phyloP scores from a whole-genome alignment of 2,888 invertebrate genomes.

The Campoplex capitator region DNA sequence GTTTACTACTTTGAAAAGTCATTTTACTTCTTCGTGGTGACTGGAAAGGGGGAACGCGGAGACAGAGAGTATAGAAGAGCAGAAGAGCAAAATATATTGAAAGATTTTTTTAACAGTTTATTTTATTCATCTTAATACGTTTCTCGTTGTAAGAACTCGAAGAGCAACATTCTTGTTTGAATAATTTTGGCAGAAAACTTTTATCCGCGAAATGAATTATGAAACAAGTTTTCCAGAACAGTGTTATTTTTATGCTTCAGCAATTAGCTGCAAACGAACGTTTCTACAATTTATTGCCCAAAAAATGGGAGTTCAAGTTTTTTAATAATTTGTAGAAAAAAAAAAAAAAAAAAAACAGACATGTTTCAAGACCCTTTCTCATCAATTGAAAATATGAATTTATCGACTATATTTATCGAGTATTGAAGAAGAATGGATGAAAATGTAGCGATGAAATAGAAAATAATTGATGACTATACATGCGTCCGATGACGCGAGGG shows the following conservation, averaged over 20 bases:
- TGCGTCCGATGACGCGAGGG: neutral
- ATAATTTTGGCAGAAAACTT: neutral
- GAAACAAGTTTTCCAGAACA: neutral
- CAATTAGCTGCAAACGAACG: neutral
- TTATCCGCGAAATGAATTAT: neutral
- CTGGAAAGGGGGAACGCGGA: constrained; percentile 6
- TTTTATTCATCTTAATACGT: neutral
- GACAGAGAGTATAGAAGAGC: neutral
- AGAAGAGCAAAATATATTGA: neutral
- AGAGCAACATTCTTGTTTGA: neutral
- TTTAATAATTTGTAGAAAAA: neutral
- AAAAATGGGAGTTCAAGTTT: neutral
- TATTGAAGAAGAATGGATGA: neutral
- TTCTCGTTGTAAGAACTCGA: neutral
- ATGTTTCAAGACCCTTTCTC: neutral
- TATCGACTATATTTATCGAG: neutral
- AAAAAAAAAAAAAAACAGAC: neutral
- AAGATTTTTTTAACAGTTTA: neutral
- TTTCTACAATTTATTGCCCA: neutral
- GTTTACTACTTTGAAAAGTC: constrained; percentile 44
- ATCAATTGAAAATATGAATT: neutral
- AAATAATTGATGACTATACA: neutral
- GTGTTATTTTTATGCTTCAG: neutral
- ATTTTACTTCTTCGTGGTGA: constrained; percentile 18
- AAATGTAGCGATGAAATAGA: no score